Base-by-base conservation (phyloP, 2,113 vertebrate genomes). In the Choloepus hoffmanni region DNA sequence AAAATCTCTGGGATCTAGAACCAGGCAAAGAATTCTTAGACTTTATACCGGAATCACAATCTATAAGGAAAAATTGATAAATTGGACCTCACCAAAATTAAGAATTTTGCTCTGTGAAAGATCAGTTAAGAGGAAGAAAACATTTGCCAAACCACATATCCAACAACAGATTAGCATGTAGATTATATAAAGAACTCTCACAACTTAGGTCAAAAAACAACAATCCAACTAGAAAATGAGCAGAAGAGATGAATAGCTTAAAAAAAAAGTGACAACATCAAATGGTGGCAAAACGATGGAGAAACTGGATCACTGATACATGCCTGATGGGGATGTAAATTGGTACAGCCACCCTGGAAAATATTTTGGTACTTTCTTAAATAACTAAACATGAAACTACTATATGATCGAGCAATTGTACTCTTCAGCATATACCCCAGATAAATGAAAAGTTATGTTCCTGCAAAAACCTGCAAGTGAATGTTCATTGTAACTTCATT, bases 41-140 rank as follows among this genome's bases (percentile, higher is more conserved):
- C 55, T 58, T 58, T 58, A 58, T 6, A 58, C 55, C 55, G 4
- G 7, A 21, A 58, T 58, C 62, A 63, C 62, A 63, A 63, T 63
- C 7, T 11, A 63, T 63, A 24, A 63, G 24, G 60, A 63, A 63
- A 26, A 26, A 26, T 63, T 63, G 62, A 63, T 63, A 63, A 63
- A 63, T 63, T 63, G 62, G 23, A 63, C 62, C 23, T 63, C 62
- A 63, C 10, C 24, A 63, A 63, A 63, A 63, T 63, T 58, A 63
- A 63, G 28, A 63, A 63, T 7, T 63, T 63, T 62, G 21, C 2
- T 92, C 50, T 94, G n/a, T 30, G 60, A 91, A 55, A n/a, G 14
- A 68, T 87, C 50, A 30, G 26, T 68, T 77, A 90, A 68, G 30
- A 21, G 15, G 33, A 4, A 55, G 24, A 95, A 97, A 78, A 87